Conservation (phyloP, 92 coral and sea anemone species). For the Umimayanthus chanpuru region DNA sequence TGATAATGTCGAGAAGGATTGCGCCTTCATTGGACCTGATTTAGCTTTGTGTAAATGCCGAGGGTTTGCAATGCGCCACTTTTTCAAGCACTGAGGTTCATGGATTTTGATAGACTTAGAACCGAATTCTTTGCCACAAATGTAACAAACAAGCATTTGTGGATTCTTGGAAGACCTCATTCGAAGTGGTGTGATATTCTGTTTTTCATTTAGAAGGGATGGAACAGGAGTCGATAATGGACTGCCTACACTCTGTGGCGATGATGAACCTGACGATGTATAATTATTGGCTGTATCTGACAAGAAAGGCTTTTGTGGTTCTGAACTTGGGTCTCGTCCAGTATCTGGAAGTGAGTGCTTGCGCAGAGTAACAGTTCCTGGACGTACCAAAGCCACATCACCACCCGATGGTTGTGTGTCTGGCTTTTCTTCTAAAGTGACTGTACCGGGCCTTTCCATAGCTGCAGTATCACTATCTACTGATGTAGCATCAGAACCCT, state of each 20-base stretch:
- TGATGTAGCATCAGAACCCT: neutral
- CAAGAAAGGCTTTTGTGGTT: conserved; percentile 50
- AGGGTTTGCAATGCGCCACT: conserved; percentile 91
- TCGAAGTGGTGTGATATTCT: conserved; percentile 54
- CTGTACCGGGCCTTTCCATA: conserved; percentile 31
- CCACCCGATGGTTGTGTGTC: conserved; percentile 6
- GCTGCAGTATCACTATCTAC: conserved; percentile 19
- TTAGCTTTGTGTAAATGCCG: conserved; percentile 70
- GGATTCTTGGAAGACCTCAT: conserved; percentile 77
- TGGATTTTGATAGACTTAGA: conserved; percentile 90
- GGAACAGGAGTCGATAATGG: conserved; percentile 42
- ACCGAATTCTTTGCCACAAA: conserved; percentile 95
- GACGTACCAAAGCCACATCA: conserved; percentile 14
- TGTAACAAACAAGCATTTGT: conserved; percentile 83
- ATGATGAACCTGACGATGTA: conserved; percentile 37
- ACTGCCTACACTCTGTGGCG: conserved; percentile 28
- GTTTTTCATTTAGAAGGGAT: conserved; percentile 27
- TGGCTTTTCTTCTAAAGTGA: conserved; percentile 28
- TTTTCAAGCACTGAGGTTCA: conserved; percentile 95
- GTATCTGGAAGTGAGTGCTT: conserved; percentile 49
- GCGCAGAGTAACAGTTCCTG: conserved; percentile 43
- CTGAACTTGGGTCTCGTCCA: conserved; percentile 47
- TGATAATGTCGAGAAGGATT: conserved; percentile 59
- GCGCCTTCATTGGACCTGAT: conserved; percentile 60
- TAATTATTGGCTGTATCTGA: conserved; percentile 9